Evolutionary conservation across 2,888 invertebrate species (phyloP).

Genomic region (Pristionchus entomophagus): DNA sequence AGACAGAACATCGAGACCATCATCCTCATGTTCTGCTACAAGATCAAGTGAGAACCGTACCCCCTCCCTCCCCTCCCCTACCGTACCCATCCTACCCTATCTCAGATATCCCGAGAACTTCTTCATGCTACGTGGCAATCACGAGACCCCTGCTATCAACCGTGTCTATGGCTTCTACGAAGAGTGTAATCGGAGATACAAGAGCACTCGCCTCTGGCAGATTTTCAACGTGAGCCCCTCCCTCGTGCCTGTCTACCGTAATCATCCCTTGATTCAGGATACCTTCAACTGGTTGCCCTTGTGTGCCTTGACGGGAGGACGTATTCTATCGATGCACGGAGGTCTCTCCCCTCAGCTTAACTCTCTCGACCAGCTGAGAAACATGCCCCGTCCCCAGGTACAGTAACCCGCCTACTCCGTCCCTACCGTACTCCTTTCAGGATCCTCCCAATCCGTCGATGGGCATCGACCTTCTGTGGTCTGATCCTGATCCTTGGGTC

Average conservation of each 20-base stretch:
- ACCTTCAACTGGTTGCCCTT: constrained; percentile 74
- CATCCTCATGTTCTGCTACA: constrained; percentile 70
- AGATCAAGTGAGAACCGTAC: constrained; percentile 54
- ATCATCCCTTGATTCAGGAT: constrained; percentile 55
- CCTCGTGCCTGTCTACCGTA: background rate
- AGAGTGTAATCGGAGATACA: constrained; percentile 68
- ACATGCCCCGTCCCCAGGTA: constrained; percentile 58
- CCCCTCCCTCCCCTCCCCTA: background rate
- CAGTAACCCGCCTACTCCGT: background rate
- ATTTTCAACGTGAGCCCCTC: constrained; percentile 60
- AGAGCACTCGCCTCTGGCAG: constrained; percentile 63
- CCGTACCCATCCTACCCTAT: background rate
- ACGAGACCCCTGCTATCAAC: constrained; percentile 71
- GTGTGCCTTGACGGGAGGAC: constrained; percentile 66
- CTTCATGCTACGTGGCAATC: constrained; percentile 72
- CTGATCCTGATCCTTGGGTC: constrained; percentile 66
- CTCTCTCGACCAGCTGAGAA: constrained; percentile 66
- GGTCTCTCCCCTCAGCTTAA: constrained; percentile 69
- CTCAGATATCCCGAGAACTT: constrained; percentile 68
- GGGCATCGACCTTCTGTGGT: constrained; percentile 66
- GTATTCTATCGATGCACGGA: constrained; percentile 72
- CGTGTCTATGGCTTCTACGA: constrained; percentile 72
- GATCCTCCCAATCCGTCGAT: constrained; percentile 72
- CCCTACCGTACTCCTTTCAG: constrained; percentile 38
- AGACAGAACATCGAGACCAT: constrained; percentile 73